These are phyloP conservation scores for Argyrosomus regius DNA, from an alignment of 2,797 vertebrate genomes.

Conservation along the genomic window DNA sequence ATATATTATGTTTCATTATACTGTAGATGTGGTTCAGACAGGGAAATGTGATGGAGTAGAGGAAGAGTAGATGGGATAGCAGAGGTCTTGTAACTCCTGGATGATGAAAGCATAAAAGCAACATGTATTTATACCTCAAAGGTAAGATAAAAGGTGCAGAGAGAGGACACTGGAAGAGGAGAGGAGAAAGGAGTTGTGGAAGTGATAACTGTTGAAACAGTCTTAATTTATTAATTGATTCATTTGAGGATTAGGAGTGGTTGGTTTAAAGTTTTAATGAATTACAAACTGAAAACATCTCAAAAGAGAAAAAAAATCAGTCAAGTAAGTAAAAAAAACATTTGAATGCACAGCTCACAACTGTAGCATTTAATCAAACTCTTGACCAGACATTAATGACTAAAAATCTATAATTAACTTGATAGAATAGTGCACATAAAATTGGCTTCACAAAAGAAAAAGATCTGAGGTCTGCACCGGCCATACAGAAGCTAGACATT, in stretches of 20 bases:
- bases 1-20: not conserved
- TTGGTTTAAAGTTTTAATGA: not conserved
- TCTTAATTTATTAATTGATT: not conserved
- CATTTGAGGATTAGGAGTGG: not conserved
- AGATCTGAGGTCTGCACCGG: not conserved
- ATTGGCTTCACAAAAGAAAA: not conserved
- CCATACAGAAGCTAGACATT: not conserved
- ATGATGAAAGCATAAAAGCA: not conserved
- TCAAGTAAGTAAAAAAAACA: not conserved
- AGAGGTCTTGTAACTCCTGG: not conserved
- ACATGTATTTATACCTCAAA: not conserved
- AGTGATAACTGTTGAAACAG: not conserved
- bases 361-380: not conserved
- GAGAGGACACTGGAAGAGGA: not conserved
- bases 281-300: not conserved
- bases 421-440: not conserved
- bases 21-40: not conserved
- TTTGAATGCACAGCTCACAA: not conserved
- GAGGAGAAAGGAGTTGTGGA: not conserved
- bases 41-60: constrained; percentile 16
- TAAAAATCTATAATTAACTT: not conserved
- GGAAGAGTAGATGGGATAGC: constrained; percentile 1
- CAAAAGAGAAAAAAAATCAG: not conserved
- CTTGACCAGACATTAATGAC: not conserved
- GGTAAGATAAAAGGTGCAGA: constrained; percentile 16